Conservation (phyloP, 1,140 invertebrate genomes). For the Diachasma alloeum region DNA sequence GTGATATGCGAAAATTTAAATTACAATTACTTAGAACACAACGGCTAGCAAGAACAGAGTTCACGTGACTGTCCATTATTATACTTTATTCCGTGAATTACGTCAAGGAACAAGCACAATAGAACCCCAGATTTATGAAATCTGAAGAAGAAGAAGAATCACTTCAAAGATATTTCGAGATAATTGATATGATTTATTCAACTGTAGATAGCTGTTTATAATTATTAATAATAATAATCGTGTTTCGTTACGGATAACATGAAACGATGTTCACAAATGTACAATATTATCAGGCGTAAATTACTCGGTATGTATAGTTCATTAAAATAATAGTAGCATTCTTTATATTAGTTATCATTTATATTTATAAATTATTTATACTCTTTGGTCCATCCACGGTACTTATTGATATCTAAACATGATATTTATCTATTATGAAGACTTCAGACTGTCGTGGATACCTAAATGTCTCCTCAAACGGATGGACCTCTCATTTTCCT, state of each 20-base stretch:
- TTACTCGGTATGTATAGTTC: conserved; percentile 35
- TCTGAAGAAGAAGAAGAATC: no score
- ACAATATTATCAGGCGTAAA: conserved; percentile 51
- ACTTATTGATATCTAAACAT: not conserved
- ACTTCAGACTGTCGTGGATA: not conserved
- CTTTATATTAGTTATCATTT: conserved; percentile 22
- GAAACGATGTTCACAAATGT: conserved; percentile 45
- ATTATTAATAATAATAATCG: conserved; percentile 30
- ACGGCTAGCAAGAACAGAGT: no score
- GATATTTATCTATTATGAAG: not conserved
- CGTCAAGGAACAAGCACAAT: no score
- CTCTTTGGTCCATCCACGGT: conserved; percentile 32
- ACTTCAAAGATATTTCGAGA: conserved; percentile 16
- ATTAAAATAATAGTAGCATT: conserved; percentile 30
- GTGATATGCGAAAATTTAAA: no score
- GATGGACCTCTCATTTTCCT: conserved; percentile 34
- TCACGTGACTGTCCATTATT: no score
- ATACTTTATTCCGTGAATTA: no score
- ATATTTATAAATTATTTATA: conserved; percentile 31
- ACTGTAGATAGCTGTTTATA: conserved; percentile 39
- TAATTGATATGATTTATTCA: conserved; percentile 50
- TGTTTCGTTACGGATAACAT: conserved; percentile 36
- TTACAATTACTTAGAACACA: no score
- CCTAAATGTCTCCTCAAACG: not conserved
- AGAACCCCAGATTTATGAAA: not conserved